Evolutionary conservation across 2,113 vertebrate genomes (phyloP).

Genomic region (Rallus limicola): DNA sequence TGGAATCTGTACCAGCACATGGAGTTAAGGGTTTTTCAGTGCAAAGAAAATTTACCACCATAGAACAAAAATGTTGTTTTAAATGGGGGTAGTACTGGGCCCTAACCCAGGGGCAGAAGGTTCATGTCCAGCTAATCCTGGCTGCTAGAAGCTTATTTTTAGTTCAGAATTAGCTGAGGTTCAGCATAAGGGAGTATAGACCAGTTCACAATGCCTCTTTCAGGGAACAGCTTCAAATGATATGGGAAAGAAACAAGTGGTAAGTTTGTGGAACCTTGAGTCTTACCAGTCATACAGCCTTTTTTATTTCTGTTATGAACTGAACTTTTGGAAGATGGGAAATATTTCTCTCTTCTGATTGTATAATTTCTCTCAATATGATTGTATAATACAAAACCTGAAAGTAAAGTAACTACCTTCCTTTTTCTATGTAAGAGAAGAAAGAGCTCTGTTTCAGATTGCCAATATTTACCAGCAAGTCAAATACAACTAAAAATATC

Average conservation of each 20-base stretch:
- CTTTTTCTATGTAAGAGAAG: background rate
- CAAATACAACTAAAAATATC: too few relatives aligned
- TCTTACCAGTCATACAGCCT: background rate
- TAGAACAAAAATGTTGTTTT: background rate
- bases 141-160: slow-evolving; percentile 65
- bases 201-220: background rate
- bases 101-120: background rate
- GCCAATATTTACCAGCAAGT: too few relatives aligned
- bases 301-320: background rate
- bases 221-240: background rate
- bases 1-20: background rate
- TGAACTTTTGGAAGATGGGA: background rate
- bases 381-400: background rate
- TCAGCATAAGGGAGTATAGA: slow-evolving; percentile 25
- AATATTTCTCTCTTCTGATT: too few relatives aligned
- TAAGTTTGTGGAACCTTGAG: slow-evolving; percentile 45
- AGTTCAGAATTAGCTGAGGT: slow-evolving; percentile 65
- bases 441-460: background rate
- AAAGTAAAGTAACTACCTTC: background rate
- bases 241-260: slow-evolving; percentile 80
- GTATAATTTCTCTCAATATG: too few relatives aligned
- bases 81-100: background rate
- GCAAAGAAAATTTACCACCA: background rate
- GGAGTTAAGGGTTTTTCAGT: background rate
- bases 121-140: slow-evolving; percentile 59